Evolutionary conservation across 2,113 vertebrate species (phyloP).

Genomic region (Hystrix brachyura): DNA sequence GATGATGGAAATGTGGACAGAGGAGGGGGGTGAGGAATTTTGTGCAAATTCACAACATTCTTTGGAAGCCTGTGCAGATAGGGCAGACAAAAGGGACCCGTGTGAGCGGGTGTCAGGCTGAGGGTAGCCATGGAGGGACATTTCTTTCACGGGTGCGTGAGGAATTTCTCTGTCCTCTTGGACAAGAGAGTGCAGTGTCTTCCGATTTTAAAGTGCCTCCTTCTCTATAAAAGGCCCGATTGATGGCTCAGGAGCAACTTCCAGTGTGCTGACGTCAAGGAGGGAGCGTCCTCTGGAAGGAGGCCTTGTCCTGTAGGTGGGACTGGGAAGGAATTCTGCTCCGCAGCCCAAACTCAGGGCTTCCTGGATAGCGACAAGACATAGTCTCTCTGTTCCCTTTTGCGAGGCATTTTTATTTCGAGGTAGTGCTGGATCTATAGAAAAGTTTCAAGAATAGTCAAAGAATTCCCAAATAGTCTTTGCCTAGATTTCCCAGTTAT

Average conservation of each 20-base stretch:
- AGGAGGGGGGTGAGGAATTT: constrained; percentile 68
- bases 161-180: constrained; percentile 8
- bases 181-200: constrained; percentile 53
- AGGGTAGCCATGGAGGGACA: not conserved
- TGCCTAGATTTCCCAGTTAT: not conserved
- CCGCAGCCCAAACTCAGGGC: not conserved
- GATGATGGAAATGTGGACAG: constrained; percentile 68
- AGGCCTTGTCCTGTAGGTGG: not conserved
- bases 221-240: constrained; percentile 12
- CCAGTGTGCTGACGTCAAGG: not conserved
- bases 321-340: not conserved
- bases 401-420: not conserved
- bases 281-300: not conserved
- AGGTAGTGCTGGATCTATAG: not conserved
- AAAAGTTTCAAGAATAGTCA: not conserved
- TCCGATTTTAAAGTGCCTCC: constrained; percentile 48
- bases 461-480: not conserved
- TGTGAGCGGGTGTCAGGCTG: constrained; percentile 69
- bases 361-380: not conserved
- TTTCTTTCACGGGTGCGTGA: constrained; percentile 51
- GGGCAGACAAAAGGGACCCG: constrained; percentile 73
- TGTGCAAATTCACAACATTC: constrained; percentile 77
- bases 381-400: not conserved
- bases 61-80: constrained; percentile 72
- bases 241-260: constrained; percentile 26